Evolutionary conservation across 2,113 vertebrate species (phyloP).

Genomic region (Pithys albifrons): DNA sequence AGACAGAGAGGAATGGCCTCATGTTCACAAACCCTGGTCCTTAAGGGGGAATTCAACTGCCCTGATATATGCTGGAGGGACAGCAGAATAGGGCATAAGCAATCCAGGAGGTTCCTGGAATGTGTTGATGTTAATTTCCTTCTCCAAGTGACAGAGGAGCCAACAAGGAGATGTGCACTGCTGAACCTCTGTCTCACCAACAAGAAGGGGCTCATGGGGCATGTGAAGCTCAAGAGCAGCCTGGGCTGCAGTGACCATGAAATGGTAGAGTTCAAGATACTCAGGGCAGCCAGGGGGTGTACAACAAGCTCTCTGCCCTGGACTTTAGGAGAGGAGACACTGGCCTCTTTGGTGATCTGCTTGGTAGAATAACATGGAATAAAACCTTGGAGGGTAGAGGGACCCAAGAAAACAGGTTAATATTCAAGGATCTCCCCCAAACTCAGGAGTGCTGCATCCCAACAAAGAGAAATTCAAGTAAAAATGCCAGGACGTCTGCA

Average conservation of each 20-base stretch:
- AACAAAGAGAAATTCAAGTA: background rate
- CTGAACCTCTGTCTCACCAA: background rate
- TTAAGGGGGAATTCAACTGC: background rate
- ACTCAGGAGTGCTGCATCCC: background rate
- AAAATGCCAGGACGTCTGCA: background rate
- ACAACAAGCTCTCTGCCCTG: background rate
- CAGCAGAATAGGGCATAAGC: accelerated
- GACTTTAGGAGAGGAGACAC: background rate
- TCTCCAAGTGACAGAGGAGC: background rate
- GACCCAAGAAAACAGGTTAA: background rate
- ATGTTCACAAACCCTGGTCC: background rate
- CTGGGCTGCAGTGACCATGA: background rate
- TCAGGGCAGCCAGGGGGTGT: background rate
- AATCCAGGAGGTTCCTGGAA: background rate
- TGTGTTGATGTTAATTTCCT: background rate
- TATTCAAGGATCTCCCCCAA: background rate
- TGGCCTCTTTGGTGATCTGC: background rate
- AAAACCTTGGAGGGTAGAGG: background rate
- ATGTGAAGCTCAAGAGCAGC: background rate
- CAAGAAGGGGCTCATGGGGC: background rate
- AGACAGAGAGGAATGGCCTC: no score
- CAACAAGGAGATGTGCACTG: background rate
- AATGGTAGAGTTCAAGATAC: background rate
- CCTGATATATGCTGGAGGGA: background rate
- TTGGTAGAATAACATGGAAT: background rate